A percentile compares a stretch with the other conserved stretches of the same genome.
phyloP scores from a whole-genome alignment of 2,888 invertebrate genomes.

The Sphaerophoria taeniata region DNA sequence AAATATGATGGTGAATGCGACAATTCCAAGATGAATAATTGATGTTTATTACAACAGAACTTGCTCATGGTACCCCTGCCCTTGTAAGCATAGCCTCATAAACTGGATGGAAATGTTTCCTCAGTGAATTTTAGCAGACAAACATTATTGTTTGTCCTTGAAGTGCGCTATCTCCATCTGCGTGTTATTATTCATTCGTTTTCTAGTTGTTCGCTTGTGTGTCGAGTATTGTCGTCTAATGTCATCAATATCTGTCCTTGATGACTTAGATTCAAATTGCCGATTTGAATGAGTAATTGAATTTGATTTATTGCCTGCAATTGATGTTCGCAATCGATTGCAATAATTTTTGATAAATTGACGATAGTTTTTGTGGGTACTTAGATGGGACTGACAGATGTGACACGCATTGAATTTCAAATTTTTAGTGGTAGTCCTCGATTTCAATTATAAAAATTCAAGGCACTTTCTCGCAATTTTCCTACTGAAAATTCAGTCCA shows the following conservation, averaged over 20 bases:
- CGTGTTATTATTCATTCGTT: not conserved
- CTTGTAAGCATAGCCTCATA: not conserved
- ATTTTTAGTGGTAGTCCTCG: no score
- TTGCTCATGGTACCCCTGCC: not conserved
- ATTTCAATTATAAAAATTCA: no score
- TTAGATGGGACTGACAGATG: not conserved
- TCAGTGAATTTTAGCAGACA: conserved; percentile 30
- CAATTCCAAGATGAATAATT: conserved; percentile 59
- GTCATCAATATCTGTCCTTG: conserved; percentile 28
- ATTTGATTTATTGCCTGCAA: conserved; percentile 57
- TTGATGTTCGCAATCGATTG: conserved; percentile 37
- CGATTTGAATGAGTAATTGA: conserved; percentile 63
- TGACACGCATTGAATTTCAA: no score
- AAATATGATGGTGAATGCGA: conserved; percentile 17
- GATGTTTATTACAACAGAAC: conserved; percentile 36
- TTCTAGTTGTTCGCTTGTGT: no score
- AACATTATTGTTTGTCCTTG: conserved; percentile 9
- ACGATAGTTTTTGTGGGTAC: conserved; percentile 6
- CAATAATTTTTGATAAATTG: conserved; percentile 39
- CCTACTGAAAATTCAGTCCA: no score
- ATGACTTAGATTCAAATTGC: conserved; percentile 50
- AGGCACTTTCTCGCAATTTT: no score
- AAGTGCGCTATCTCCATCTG: not conserved
- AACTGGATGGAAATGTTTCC: conserved; percentile 15
- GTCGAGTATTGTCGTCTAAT: not conserved